Evolutionary conservation across 2,888 invertebrate species (phyloP).

Genomic region (Stramonita haemastoma): DNA sequence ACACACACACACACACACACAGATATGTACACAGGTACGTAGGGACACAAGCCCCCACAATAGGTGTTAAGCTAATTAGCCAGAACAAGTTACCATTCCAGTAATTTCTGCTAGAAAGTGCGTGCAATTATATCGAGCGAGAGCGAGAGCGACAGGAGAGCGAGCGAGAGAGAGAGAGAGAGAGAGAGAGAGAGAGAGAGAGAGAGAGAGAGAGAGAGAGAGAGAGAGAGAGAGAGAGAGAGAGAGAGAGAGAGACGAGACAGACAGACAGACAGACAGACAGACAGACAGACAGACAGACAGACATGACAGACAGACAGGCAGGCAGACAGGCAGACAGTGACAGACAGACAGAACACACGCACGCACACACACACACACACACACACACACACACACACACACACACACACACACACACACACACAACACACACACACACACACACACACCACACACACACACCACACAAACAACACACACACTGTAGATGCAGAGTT

Average conservation of each 20-base stretch:
- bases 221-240: background rate
- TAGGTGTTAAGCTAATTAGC: too few relatives aligned
- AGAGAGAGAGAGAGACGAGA: background rate
- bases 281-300: background rate
- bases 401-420: too few relatives aligned
- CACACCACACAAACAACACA: too few relatives aligned
- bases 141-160: background rate
- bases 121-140: background rate
- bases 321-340: background rate
- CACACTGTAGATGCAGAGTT: too few relatives aligned
- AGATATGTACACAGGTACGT: background rate
- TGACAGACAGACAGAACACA: too few relatives aligned
- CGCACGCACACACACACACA: too few relatives aligned
- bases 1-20: conserved; percentile 18
- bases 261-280: background rate
- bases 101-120: too few relatives aligned
- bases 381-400: too few relatives aligned
- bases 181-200: background rate
- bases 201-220: background rate
- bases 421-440: too few relatives aligned
- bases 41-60: background rate
- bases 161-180: background rate
- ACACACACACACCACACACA: too few relatives aligned
- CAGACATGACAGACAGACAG: background rate
- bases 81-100: too few relatives aligned